Conservation (phyloP, 2,888 invertebrate genomes). For the Hemaris fuciformis region DNA sequence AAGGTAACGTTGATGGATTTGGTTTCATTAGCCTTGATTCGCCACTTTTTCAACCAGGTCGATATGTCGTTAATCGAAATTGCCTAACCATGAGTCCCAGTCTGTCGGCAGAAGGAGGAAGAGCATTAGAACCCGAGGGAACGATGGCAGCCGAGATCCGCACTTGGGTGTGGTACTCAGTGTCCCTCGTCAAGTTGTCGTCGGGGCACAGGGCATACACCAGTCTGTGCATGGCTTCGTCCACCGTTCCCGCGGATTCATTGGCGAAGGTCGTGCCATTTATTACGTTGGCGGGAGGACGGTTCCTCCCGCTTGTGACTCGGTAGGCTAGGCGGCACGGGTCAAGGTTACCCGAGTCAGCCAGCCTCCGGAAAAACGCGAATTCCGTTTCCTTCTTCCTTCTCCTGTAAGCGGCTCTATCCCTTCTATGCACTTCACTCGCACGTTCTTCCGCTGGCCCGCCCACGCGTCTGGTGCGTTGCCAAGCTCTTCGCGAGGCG, state of each 20-base stretch:
- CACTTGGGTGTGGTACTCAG: slow-evolving; percentile 27
- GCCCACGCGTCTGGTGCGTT: not conserved
- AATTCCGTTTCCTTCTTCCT: slow-evolving; percentile 5
- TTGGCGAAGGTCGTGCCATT: slow-evolving; percentile 18
- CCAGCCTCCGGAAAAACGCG: not conserved
- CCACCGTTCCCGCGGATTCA: slow-evolving; percentile 15
- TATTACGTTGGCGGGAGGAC: slow-evolving; percentile 23
- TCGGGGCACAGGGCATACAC: slow-evolving; percentile 33
- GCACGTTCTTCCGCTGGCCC: not conserved
- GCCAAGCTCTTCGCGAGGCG: slow-evolving; percentile 7
- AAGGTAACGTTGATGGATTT: too few species aligned
- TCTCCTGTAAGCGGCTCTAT: not conserved
- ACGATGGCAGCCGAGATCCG: slow-evolving; percentile 22
- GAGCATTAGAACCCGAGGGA: slow-evolving; percentile 24
- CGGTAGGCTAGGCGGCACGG: slow-evolving; percentile 31
- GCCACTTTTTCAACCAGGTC: too few species aligned
- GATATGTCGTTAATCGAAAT: too few species aligned
- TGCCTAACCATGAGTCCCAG: too few species aligned
- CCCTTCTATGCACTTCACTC: not conserved
- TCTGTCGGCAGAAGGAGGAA: slow-evolving; percentile 14
- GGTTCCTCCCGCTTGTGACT: slow-evolving; percentile 20
- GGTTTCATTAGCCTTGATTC: too few species aligned
- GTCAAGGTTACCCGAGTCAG: slow-evolving; percentile 23
- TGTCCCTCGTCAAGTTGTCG: slow-evolving; percentile 23
- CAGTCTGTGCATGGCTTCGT: slow-evolving; percentile 22